These are phyloP conservation scores for Mormyrops attenuatus DNA, from an alignment of 2,797 vertebrate genomes.

Conservation along the genomic window DNA sequence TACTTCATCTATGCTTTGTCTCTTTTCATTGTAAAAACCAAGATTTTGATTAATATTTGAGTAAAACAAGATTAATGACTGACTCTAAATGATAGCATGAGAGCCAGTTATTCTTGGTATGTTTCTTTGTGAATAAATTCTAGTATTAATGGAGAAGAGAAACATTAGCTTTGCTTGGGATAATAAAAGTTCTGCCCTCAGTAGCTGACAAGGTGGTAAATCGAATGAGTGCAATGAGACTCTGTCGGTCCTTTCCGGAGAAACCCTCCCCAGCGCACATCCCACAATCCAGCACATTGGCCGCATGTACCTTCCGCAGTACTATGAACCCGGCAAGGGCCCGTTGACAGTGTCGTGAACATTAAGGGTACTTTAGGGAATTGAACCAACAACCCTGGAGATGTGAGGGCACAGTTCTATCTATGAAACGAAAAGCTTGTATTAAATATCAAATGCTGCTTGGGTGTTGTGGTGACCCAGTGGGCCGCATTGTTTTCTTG, in stretches of 20 bases:
- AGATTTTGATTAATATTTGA: constrained; percentile 4
- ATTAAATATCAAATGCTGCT: background rate
- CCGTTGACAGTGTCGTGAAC: background rate
- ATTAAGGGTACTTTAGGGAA: background rate
- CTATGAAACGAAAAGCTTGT: background rate
- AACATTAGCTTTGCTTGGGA: background rate
- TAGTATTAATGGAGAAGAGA: background rate
- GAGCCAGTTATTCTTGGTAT: background rate
- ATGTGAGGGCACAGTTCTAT: background rate
- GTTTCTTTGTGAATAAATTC: background rate
- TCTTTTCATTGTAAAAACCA: background rate
- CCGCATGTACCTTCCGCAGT: background rate
- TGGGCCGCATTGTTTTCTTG: background rate
- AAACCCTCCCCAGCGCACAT: background rate
- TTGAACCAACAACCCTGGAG: background rate
- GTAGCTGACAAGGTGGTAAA: background rate
- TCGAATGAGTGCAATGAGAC: background rate
- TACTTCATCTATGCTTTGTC: background rate
- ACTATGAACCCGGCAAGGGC: background rate
- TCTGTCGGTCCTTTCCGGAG: background rate
- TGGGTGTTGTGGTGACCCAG: background rate
- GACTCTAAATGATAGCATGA: background rate
- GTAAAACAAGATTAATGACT: background rate
- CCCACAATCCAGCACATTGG: background rate
- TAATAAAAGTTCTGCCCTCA: background rate